These are phyloP conservation scores for Lepisosteus osseus DNA, from an alignment of 2,113 vertebrate genomes.

Conservation along the genomic window DNA sequence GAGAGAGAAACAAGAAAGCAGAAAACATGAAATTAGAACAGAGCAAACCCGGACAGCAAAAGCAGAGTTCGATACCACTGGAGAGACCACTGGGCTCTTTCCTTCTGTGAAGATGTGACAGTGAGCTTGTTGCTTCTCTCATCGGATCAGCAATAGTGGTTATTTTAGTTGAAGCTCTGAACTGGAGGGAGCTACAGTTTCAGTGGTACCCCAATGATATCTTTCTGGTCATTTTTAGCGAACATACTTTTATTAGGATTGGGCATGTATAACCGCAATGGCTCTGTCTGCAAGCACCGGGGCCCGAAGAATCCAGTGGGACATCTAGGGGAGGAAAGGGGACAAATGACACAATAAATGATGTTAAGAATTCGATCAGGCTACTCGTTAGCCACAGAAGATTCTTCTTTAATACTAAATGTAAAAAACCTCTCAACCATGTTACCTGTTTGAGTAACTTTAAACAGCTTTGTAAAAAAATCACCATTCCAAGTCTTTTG, in stretches of 20 bases:
- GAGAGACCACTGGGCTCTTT: slow-evolving; percentile 42
- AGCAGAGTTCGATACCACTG: slow-evolving; percentile 57
- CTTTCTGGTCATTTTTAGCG: slow-evolving; percentile 59
- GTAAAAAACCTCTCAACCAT: too few relatives aligned
- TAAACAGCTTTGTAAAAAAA: too few relatives aligned
- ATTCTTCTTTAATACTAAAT: too few relatives aligned
- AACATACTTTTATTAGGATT: slow-evolving; percentile 97
- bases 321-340: slow-evolving; percentile 95
- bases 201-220: slow-evolving; percentile 24
- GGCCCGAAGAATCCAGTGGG: slow-evolving; percentile 92
- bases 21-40: slow-evolving; percentile 75
- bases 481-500: too few relatives aligned
- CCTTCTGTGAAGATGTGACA: too few relatives aligned
- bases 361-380: slow-evolving; percentile 36
- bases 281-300: slow-evolving; percentile 94
- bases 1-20: slow-evolving; percentile 65
- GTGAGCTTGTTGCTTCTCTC: too few relatives aligned
- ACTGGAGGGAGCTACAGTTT: slow-evolving; percentile 46
- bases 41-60: slow-evolving; percentile 60
- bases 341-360: slow-evolving; percentile 84
- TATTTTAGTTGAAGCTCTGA: slow-evolving; percentile 43
- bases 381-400: neutral
- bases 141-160: too few relatives aligned
- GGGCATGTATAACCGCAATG: slow-evolving; percentile 93
- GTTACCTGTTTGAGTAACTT: too few relatives aligned